A percentile compares a stretch with the other conserved stretches of the same genome.
phyloP scores from a whole-genome alignment of 2,113 vertebrate genomes.

The Rhadina sibilatrix region DNA sequence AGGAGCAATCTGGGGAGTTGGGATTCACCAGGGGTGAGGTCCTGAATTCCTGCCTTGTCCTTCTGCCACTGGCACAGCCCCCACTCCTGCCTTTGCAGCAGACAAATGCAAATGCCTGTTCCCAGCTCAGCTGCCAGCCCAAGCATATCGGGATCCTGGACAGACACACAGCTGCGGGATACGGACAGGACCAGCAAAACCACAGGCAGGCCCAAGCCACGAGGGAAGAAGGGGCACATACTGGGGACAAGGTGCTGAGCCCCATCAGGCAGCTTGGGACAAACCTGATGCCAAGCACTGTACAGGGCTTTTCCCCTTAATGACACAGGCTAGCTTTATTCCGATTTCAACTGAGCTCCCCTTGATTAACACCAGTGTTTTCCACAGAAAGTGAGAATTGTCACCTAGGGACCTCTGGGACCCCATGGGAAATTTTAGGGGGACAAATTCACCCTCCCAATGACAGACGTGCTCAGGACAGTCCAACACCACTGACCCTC shows the following conservation, averaged over 20 bases:
- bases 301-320: neutral
- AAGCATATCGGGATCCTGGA: rapidly evolving
- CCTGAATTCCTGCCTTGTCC: neutral
- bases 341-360: neutral
- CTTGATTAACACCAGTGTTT: neutral
- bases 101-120: neutral
- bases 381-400: neutral
- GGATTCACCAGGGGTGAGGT: neutral
- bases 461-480: neutral
- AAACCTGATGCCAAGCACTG: neutral
- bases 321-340: neutral
- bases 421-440: neutral
- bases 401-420: neutral
- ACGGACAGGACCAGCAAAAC: neutral
- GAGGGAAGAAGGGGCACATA: neutral
- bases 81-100: neutral
- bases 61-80: neutral
- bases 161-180: neutral
- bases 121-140: neutral
- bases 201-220: neutral
- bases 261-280: neutral
- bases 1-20: neutral
- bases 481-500: neutral
- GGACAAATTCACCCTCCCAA: neutral
- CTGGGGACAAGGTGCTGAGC: neutral